Base-by-base conservation (phyloP, 1,140 invertebrate species). In the Hesperophylax magnus region DNA sequence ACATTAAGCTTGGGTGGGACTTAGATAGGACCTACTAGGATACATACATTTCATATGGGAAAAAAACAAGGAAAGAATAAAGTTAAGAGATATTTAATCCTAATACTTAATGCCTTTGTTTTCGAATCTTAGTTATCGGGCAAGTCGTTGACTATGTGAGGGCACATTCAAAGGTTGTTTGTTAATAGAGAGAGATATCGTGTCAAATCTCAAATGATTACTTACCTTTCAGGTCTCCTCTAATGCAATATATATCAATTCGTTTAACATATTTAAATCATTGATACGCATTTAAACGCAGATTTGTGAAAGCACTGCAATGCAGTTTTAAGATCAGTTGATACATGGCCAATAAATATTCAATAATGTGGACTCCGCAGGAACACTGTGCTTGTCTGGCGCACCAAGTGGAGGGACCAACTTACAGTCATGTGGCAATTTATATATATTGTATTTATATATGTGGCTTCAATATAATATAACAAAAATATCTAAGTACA, bases 301-400 rank as follows among this genome's bases (percentile, higher is more conserved):
- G 3, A 34, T 27, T 58, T 75, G 14, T 75, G n/a, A 27, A 47
- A 54, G 15, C 27, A 52, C 22, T 3, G 39, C 52, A 17, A 34
- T 34, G 56, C 74, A 77, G 31, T 77, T 58, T 77, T 58, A 17
- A 77, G 74, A 77, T 58, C 74, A 77, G 53, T 77, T 61, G 56
- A 56, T 63, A 60, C 34, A 77, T 63, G 56, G 34, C 60, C 60
- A 31, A 27, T 61, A 24, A 34, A 77, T 77, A 58, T 58, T 61
- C 54, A 77, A 34, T 77, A 31, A 47, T 58, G 24, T 39, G 56
- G 5, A 31, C 31, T 77, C 60, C 18, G 60, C 31, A 58, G 74
- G 39, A 22, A 63, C 18, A 18, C 31, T 1, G 24, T 34, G 65
- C 7, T 34, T 3, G 65, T 69, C 14, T 24, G 27, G 22, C 22